Base-by-base conservation (phyloP, 1,140 invertebrate species). In the Drosophila kurseongensis region DNA sequence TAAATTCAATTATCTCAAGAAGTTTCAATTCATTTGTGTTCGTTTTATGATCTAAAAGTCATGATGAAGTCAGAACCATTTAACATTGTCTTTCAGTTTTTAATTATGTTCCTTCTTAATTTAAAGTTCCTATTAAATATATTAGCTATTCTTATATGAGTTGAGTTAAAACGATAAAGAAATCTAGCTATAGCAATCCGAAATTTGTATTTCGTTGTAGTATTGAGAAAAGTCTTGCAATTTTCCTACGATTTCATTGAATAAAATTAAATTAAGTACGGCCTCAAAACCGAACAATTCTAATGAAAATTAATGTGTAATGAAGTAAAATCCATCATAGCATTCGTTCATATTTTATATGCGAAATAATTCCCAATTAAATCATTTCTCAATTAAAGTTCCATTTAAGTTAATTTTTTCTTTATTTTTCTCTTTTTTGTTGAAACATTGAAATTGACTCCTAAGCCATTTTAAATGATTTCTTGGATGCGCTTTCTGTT, bases 361-460 rank as follows among this genome's bases (percentile, higher is more conserved):
- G 2, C 9, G 29, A 29, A 8, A 32, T 0, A 9, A 9, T 23
- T 23, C 9, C 1, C 5, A 81, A 75, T 50, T 61, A 73, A 67
- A 35, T 18, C n/a, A 57, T 56, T 51, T 59, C 55, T 55, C 23
- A 50, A 36, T 29, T 68, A 14, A 45, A 50, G 36, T 86, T 78
- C 63, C 83, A 88, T 89, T 83, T 89, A 76, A 88, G 81, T 86
- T 79, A 79, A 89, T 69, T 78, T 67, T 69, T 58, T 60, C 80
- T 86, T 82, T 74, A 79, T 76, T 56, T 78, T 81, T 71, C 48
- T 61, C 47, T 80, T 80, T 82, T 86, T 88, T 79, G 51, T 60
- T 88, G 79, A 88, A 88, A 88, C 83, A 88, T 89, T 60, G 80
- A 89, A 89, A 89, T 88, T 88, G 83, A 88, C 83, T 73, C 82